Evolutionary conservation across 2,888 invertebrate species (phyloP), one percentile per base, ranked within the genome.

Genomic region (Plagodis pulveraria): DNA sequence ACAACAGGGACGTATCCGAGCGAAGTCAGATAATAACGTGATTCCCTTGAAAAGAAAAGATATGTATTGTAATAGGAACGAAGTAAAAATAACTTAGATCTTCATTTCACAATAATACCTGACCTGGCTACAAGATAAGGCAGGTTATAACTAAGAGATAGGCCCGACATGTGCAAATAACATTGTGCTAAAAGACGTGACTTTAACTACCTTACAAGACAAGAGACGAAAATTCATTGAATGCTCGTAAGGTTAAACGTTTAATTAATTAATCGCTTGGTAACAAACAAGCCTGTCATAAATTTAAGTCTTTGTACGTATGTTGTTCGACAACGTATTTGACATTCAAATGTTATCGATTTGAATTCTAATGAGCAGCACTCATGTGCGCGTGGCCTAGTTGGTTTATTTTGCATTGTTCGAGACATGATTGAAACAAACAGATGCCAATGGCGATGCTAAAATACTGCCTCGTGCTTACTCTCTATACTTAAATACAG

Each of bases 281-380:
- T 46, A 44, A 59, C 51, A 53, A 54, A 56, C 62, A 60, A 56
- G 56, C 22, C 48, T 43, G 54, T 61, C 50, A 60, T 63, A 62
- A 65, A 61, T 63, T 55, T 50, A 52, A 58, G 59, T 52, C 52
- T 63, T 61, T 63, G 50, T 60, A 58, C 49, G 42, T 47, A 51
- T 42, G 48, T 53, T 40, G 53, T 65, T 65, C 48, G 47, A 62
- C 62, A 65, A 41, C 66, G 62, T 52, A 68, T 70, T 71, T 65
- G 54, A 70, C 62, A 70, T 73, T 71, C 67, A 73, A 69, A 73
- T 70, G 65, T 56, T 66, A 64, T 65, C 65, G 65, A 69, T 67
- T 66, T 51, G 65, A 66, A 76, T 74, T 63, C 58, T 62, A 66
- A 68, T 65, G 60, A 65, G 66, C 60, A 43, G 58, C 66, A 57